Percentiles rank a stretch among this genome's conserved stretches.
These are phyloP conservation scores for Acanthurus tractus DNA, from an alignment of 2,797 vertebrate genomes.

Conservation along the genomic window DNA sequence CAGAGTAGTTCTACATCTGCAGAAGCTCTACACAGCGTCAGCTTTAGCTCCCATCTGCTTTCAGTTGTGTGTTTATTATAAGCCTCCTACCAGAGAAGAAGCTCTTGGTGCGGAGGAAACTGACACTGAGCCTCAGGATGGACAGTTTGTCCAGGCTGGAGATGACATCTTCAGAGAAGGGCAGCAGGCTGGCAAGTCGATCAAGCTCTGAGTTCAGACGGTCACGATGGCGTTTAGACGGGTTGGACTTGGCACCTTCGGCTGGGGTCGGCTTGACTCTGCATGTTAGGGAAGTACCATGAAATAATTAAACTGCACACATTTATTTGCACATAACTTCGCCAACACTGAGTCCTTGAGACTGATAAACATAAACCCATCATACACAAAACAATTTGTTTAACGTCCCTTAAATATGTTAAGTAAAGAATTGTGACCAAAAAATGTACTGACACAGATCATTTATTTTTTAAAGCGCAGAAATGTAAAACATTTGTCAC, in stretches of 20 bases:
- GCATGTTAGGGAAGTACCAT: background rate
- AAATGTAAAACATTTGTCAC: no score
- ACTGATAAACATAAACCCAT: no score
- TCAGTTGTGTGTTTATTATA: background rate
- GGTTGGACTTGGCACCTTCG: constrained; percentile 79
- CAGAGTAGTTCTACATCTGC: background rate
- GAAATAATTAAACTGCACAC: background rate
- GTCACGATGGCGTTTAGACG: constrained; percentile 84
- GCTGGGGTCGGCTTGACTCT: constrained; percentile 63
- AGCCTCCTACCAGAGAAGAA: constrained; percentile 79
- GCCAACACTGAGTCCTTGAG: no score
- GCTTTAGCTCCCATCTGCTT: background rate
- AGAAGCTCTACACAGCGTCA: no score
- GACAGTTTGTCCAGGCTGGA: constrained; percentile 85
- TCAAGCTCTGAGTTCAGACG: constrained; percentile 85
- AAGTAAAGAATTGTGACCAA: no score
- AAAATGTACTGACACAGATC: no score
- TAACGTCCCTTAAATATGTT: no score
- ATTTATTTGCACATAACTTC: background rate
- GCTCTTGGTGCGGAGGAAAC: constrained; percentile 80
- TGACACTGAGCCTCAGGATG: constrained; percentile 80
- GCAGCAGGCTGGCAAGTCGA: constrained; percentile 79
- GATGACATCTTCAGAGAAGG: constrained; percentile 80
- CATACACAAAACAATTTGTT: no score
- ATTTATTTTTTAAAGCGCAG: no score